These are phyloP conservation scores for Neostethus bicornis DNA, from an alignment of 2,797 vertebrate species.

Conservation along the genomic window DNA sequence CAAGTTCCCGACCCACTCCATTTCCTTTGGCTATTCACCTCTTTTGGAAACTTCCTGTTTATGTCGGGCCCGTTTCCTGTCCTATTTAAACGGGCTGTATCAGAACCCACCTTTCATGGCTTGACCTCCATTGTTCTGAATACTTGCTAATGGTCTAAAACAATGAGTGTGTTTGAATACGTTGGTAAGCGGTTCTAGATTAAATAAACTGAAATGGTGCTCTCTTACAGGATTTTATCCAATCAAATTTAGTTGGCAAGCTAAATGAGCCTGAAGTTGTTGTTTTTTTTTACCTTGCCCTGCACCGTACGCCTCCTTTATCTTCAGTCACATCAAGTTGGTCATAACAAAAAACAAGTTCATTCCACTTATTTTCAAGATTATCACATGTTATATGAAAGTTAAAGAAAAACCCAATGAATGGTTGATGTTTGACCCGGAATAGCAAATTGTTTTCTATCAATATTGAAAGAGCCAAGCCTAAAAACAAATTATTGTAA, in stretches of 20 bases:
- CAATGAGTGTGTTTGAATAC: constrained; percentile 52
- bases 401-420: no score
- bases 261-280: not conserved
- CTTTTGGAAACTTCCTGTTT: constrained; percentile 85
- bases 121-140: constrained; percentile 65
- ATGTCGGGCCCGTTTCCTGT: constrained; percentile 78
- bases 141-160: constrained; percentile 46
- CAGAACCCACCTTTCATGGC: constrained; percentile 57
- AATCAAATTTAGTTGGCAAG: not conserved
- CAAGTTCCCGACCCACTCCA: constrained; percentile 69
- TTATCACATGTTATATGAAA: no score
- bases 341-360: no score
- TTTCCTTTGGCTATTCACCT: constrained; percentile 82
- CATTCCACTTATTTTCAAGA: no score
- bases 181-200: constrained; percentile 15
- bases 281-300: not conserved
- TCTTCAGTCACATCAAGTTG: no score
- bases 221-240: not conserved
- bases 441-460: no score
- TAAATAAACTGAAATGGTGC: not conserved
- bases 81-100: constrained; percentile 61
- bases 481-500: no score
- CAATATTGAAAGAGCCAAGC: no score
- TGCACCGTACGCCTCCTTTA: not conserved
- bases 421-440: no score